Conservation (phyloP, 1,140 invertebrate species). For the Brachionus calyciflorus region DNA sequence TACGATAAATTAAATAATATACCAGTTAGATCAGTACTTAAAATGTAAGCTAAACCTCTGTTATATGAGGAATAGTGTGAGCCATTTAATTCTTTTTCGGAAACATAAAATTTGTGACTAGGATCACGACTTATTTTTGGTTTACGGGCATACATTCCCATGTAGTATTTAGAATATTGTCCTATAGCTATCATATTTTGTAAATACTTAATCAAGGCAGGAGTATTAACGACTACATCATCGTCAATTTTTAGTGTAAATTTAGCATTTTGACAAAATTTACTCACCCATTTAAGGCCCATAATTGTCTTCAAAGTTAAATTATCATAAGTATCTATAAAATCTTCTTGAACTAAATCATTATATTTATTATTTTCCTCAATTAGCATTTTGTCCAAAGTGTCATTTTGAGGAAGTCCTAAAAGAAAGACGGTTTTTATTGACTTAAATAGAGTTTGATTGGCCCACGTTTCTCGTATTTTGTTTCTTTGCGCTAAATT, state of each 20-base stretch:
- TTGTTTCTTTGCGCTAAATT: background rate
- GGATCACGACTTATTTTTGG: too few relatives aligned
- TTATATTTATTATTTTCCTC: slow-evolving; percentile 47
- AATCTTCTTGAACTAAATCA: slow-evolving; percentile 50
- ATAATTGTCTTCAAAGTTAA: slow-evolving; percentile 9
- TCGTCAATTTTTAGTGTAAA: background rate
- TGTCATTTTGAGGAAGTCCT: background rate
- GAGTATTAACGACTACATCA: slow-evolving; percentile 10
- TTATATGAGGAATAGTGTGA: too few relatives aligned
- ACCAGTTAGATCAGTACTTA: too few relatives aligned
- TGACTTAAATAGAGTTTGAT: background rate
- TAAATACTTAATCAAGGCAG: background rate
- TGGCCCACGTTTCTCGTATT: slow-evolving; percentile 3
- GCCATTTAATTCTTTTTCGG: too few relatives aligned
- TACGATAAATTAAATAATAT: too few relatives aligned
- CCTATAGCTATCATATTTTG: background rate
- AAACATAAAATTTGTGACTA: too few relatives aligned
- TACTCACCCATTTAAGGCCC: background rate
- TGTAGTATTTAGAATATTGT: background rate
- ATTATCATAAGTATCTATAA: background rate
- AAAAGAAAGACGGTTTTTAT: background rate
- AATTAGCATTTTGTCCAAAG: background rate
- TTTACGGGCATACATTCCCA: too few relatives aligned
- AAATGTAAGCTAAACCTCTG: too few relatives aligned
- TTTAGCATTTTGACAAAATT: background rate